Conservation (phyloP, 2,113 vertebrate genomes). For the Artemisiospiza belli region DNA sequence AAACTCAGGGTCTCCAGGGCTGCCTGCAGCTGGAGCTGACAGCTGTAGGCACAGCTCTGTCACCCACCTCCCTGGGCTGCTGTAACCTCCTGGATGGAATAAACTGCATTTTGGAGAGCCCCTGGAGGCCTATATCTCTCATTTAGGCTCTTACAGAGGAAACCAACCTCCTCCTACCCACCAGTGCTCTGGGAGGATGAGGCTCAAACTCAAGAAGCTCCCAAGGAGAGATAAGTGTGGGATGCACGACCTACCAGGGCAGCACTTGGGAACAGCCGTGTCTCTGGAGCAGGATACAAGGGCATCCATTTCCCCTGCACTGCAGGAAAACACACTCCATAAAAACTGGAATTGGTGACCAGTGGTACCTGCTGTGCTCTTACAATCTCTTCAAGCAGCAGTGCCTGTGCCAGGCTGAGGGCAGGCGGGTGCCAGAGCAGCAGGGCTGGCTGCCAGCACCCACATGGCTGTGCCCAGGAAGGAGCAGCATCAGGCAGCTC, state of each 20-base stretch:
- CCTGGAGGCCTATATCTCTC: too few species aligned
- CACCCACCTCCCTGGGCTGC: too few species aligned
- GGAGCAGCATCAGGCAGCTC: neutral
- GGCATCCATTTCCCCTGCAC: neutral
- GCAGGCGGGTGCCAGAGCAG: neutral
- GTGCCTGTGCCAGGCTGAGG: fast-evolving
- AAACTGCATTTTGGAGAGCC: too few species aligned
- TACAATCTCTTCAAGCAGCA: neutral
- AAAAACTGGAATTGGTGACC: neutral
- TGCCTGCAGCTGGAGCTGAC: too few species aligned
- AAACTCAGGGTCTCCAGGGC: too few species aligned
- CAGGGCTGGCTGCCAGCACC: neutral
- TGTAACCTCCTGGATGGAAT: too few species aligned
- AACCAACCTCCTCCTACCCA: neutral
- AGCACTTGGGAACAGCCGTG: fast-evolving
- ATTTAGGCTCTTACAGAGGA: neutral
- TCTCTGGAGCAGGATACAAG: neutral
- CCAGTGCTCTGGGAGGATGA: neutral
- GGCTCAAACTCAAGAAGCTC: neutral
- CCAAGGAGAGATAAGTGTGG: fast-evolving
- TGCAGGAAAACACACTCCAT: neutral
- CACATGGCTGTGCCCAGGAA: fast-evolving
- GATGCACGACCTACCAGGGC: fast-evolving
- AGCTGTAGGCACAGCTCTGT: too few species aligned
- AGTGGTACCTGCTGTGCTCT: neutral